Conservation (phyloP, 2,888 invertebrate species). For the Coecobrya sp. region DNA sequence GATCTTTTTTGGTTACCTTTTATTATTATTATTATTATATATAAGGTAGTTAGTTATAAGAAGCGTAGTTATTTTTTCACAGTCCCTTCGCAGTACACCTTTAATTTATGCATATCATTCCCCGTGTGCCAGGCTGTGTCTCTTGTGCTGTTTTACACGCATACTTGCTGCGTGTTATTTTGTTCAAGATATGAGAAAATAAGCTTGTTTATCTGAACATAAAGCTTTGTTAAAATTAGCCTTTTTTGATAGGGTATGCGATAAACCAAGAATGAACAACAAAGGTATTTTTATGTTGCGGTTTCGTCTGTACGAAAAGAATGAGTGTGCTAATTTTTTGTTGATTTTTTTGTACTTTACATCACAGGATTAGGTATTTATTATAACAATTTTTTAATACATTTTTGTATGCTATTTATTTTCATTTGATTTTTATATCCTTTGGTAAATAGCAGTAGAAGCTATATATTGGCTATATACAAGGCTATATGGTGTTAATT, state of each 20-base stretch:
- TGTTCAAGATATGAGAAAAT: constrained; percentile 61
- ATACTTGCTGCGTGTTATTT: constrained; percentile 37
- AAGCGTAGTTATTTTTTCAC: constrained; percentile 9
- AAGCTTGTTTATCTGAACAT: constrained; percentile 49
- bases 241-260: constrained; percentile 25
- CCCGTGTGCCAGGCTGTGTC: background rate
- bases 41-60: too few relatives aligned
- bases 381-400: background rate
- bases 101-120: constrained; percentile 29
- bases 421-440: background rate
- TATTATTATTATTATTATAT: too few relatives aligned
- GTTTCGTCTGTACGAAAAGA: background rate
- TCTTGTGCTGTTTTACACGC: constrained; percentile 46
- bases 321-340: constrained; percentile 6
- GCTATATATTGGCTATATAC: too few relatives aligned
- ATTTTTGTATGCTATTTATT: background rate
- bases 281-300: background rate
- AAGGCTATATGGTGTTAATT: background rate
- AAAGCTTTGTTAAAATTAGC: constrained; percentile 56
- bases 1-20: background rate
- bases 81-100: constrained; percentile 2
- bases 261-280: constrained; percentile 10
- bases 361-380: background rate
- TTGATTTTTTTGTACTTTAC: background rate
- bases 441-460: background rate